Evolutionary conservation across 2,797 vertebrate genomes (phyloP), one percentile per base, ranked within the genome.

Genomic region (Eulemur rubriventer): DNA sequence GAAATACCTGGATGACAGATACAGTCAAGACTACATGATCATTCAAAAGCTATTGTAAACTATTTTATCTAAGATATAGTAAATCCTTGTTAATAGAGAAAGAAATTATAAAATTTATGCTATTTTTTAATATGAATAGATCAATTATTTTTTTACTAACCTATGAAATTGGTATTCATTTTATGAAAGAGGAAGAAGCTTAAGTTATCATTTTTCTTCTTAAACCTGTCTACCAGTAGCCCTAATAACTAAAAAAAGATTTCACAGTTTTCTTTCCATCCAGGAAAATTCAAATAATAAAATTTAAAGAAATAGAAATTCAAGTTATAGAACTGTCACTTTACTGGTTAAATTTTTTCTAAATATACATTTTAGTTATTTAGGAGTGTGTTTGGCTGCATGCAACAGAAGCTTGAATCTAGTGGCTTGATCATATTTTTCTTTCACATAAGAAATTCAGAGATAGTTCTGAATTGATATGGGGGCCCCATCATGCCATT

Each of bases 251-350:
- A 28, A 65, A 73, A 55, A 65, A 30, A 80, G 4, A 43, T 76
- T 67, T 43, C 18, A n/a, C 12, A 89, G 2, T 94, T 78, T 81
- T 87, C 13, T 11, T 84, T 91, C 26, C 10, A 43, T 2, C 4
- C 26, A 94, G 41, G 18, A 46, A 61, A 87, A 83, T 90, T 95
- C 43, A 94, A 63, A 80, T 84, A 87, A 41, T 83, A 24, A 48
- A 85, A 57, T 43, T 57, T 28, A 12, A 95, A 80, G 41, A 57
- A 4, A 46, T 4, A 91, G 70, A 95, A 84, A 46, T 88, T 90
- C 72, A 75, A 35, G 14, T 33, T 91, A 91, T 30, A 65, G 7
- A n/a, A 11, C 1, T 82, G 14, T 72, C 46, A 72, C 18, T 65
- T 91, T 46, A 59, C 22, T 35, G 2, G 28, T 61, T 67, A 73